phyloP scores from a whole-genome alignment of 2,797 vertebrate genomes.

The Mastacembelus armatus region DNA sequence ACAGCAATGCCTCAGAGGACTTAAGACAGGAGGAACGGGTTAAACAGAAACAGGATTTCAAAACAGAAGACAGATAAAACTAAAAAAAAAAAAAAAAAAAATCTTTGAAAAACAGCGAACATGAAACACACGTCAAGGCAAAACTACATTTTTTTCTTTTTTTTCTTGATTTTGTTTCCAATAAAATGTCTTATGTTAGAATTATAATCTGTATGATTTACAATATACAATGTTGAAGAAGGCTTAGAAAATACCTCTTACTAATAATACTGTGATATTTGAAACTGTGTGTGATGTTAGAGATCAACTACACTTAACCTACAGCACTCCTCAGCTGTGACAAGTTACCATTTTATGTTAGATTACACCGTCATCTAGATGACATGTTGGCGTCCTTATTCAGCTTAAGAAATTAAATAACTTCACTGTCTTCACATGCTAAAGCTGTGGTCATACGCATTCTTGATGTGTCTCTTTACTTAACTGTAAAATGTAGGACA shows the following conservation, averaged over 20 bases:
- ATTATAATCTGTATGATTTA: conserved; percentile 98
- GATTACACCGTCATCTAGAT: conserved; percentile 90
- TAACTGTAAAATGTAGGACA: conserved; percentile 22
- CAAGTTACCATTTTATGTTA: conserved; percentile 89
- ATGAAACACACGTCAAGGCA: conserved; percentile 93
- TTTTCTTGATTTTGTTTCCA: conserved; percentile 85
- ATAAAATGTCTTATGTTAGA: conserved; percentile 92
- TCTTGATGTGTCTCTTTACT: conserved; percentile 29
- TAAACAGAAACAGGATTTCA: conserved; percentile 45
- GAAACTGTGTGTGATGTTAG: conserved; percentile 89
- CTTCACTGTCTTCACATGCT: conserved; percentile 42
- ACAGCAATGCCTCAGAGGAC: conserved; percentile 87
- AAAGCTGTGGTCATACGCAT: conserved; percentile 52
- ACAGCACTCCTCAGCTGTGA: conserved; percentile 87
- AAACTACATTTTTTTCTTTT: conserved; percentile 90
- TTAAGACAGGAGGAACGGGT: conserved; percentile 65
- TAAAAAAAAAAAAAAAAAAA: conserved; percentile 27
- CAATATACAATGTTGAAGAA: conserved; percentile 98
- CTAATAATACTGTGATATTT: conserved; percentile 97
- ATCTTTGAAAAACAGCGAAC: conserved; percentile 89
- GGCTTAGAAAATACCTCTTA: conserved; percentile 95
- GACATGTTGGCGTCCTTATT: conserved; percentile 82
- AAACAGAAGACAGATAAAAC: conserved; percentile 51
- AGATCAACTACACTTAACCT: conserved; percentile 89
- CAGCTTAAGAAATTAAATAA: conserved; percentile 59